Evolutionary conservation across 1,140 invertebrate genomes (phyloP).

Genomic region (Heterodera schachtii): DNA sequence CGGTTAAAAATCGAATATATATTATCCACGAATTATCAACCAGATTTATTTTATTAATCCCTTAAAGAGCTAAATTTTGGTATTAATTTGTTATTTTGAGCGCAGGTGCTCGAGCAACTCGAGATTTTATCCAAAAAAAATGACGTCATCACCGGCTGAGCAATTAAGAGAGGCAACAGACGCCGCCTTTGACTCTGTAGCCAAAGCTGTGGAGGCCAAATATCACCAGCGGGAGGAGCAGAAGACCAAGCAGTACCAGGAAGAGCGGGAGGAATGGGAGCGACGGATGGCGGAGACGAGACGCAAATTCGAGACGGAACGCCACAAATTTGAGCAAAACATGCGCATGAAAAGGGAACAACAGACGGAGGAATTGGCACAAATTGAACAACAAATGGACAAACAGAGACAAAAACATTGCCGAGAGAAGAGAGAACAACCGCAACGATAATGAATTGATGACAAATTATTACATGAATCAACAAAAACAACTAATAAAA

Average conservation of each 20-base stretch:
- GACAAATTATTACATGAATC: too few relatives aligned
- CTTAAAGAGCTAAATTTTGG: too few relatives aligned
- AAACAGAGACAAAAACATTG: not conserved
- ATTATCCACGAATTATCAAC: too few relatives aligned
- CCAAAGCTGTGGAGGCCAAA: not conserved
- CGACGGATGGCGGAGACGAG: not conserved
- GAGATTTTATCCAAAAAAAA: too few relatives aligned
- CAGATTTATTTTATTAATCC: too few relatives aligned
- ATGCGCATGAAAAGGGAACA: not conserved
- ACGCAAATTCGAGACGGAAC: not conserved
- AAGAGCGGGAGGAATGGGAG: not conserved
- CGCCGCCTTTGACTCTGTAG: not conserved
- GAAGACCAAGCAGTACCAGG: not conserved
- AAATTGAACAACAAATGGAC: not conserved
- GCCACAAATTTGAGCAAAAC: not conserved
- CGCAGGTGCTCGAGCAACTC: too few relatives aligned
- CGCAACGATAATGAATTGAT: too few relatives aligned
- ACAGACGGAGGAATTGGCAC: not conserved
- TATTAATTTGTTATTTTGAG: too few relatives aligned
- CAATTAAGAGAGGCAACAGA: not conserved
- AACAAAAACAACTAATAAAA: too few relatives aligned
- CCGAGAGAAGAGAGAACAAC: too few relatives aligned
- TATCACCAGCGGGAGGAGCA: not conserved
- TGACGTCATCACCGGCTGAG: not conserved
- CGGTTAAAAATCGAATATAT: too few relatives aligned